These are phyloP conservation scores for Myotis pilosus DNA, from an alignment of 2,797 vertebrate species.

Conservation along the genomic window DNA sequence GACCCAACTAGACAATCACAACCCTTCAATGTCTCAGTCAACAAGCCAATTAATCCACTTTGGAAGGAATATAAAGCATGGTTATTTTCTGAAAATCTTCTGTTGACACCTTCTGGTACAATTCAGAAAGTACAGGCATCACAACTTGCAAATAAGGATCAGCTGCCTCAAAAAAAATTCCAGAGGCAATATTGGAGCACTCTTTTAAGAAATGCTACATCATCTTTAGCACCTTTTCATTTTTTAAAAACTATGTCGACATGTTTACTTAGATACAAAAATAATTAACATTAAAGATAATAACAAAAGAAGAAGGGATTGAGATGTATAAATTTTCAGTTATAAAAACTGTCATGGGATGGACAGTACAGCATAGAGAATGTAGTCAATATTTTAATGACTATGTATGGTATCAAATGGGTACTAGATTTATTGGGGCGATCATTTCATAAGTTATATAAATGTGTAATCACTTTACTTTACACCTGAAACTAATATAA, in stretches of 20 bases:
- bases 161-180: background rate
- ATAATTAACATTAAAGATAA: background rate
- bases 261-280: conserved; percentile 6
- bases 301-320: background rate
- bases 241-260: background rate
- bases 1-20: background rate
- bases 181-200: background rate
- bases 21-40: background rate
- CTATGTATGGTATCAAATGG: background rate
- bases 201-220: background rate
- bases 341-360: background rate
- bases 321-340: background rate
- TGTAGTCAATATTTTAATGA: background rate
- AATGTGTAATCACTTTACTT: background rate
- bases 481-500: background rate
- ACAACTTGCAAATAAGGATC: background rate
- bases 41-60: background rate
- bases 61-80: background rate
- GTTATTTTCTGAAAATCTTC: conserved; percentile 31
- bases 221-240: background rate
- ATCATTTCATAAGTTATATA: background rate
- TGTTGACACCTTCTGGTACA: background rate
- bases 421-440: background rate
- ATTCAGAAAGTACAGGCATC: conserved; percentile 20
- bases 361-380: background rate